Evolutionary conservation across 2,113 vertebrate genomes (phyloP).

Genomic region (Corythornis cristatus): DNA sequence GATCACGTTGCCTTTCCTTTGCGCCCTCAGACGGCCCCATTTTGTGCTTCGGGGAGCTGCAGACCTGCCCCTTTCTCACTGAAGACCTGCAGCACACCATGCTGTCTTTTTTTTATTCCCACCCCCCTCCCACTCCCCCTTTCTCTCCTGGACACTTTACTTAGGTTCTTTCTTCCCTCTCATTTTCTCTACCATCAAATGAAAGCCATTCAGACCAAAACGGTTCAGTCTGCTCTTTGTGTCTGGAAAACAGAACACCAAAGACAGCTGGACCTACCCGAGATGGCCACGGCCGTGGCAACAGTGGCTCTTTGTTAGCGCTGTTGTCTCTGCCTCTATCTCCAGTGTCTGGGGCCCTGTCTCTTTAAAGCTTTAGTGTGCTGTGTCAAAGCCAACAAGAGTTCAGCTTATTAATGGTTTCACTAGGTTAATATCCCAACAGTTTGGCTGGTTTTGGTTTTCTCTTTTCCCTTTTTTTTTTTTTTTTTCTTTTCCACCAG

Average conservation of each 20-base stretch:
- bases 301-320: slow-evolving; percentile 66
- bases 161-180: slow-evolving; percentile 60
- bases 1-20: background rate
- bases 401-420: slow-evolving; percentile 65
- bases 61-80: background rate
- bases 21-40: background rate
- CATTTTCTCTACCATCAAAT: slow-evolving; percentile 61
- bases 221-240: slow-evolving; percentile 67
- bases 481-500: background rate
- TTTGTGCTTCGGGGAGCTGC: background rate
- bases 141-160: slow-evolving; percentile 51
- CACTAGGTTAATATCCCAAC: slow-evolving; percentile 66
- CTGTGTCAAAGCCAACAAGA: slow-evolving; percentile 57
- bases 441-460: slow-evolving; percentile 4
- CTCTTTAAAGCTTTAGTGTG: slow-evolving; percentile 60
- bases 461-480: background rate
- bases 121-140: too few relatives aligned
- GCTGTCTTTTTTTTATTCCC: background rate
- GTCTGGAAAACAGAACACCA: slow-evolving; percentile 65
- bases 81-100: slow-evolving; percentile 32
- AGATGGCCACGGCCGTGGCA: slow-evolving; percentile 66
- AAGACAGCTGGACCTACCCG: slow-evolving; percentile 66
- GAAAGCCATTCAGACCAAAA: slow-evolving; percentile 65
- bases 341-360: slow-evolving; percentile 57
- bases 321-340: slow-evolving; percentile 61